A percentile compares a stretch with the other conserved stretches of the same genome.
Conservation (phyloP, 2,797 vertebrate genomes). For the Jordanella pulchra region DNA sequence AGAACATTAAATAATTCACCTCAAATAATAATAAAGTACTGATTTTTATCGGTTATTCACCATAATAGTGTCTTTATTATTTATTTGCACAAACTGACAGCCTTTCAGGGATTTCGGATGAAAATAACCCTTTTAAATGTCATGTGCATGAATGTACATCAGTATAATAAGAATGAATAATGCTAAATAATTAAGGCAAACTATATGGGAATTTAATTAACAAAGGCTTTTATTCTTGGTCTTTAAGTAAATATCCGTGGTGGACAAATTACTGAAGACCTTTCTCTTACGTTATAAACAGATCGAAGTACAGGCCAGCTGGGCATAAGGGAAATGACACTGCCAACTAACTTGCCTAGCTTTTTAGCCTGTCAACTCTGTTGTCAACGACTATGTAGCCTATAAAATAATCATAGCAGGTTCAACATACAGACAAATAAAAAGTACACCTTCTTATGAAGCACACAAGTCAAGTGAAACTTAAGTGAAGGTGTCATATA, state of each 20-base stretch:
- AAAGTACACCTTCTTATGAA: neutral
- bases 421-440: fast-evolving
- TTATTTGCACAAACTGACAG: neutral
- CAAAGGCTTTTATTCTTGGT: neutral
- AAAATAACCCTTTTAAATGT: neutral
- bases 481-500: neutral
- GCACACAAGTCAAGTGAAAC: neutral
- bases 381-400: neutral
- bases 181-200: neutral
- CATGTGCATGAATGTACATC: neutral
- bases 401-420: neutral
- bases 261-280: neutral
- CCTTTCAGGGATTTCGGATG: neutral
- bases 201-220: neutral
- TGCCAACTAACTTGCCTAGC: constrained; percentile 13
- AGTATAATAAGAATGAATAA: neutral
- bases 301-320: constrained; percentile 40
- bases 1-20: too few relatives aligned
- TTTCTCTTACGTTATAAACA: constrained; percentile 5
- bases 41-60: neutral
- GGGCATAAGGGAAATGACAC: constrained; percentile 36
- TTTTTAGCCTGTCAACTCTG: constrained; percentile 36
- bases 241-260: neutral
- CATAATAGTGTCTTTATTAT: neutral
- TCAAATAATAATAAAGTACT: too few relatives aligned